Evolutionary conservation across 2,888 invertebrate species (phyloP).

Genomic region (Aleiodes alternator): DNA sequence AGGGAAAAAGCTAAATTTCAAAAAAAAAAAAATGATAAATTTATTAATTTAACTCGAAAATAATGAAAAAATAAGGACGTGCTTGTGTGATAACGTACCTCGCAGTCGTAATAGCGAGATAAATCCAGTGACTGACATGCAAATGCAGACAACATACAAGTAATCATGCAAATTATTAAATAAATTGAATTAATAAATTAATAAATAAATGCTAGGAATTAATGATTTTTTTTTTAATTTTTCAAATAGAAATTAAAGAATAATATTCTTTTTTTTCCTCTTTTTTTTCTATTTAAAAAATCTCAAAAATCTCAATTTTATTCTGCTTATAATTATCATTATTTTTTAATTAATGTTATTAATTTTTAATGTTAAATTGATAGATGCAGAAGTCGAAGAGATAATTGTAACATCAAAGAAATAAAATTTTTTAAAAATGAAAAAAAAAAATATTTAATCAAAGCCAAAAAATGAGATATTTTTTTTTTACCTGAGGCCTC

Average conservation of each 20-base stretch:
- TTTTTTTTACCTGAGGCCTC: constrained; percentile 78
- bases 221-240: too few species aligned
- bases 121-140: constrained; percentile 70
- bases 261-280: neutral
- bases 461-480: constrained; percentile 1
- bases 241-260: too few species aligned
- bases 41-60: neutral
- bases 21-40: constrained; percentile 10
- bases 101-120: constrained; percentile 62
- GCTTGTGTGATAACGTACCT: constrained; percentile 60
- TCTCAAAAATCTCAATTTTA: neutral
- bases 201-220: too few species aligned
- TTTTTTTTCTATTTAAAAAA: neutral
- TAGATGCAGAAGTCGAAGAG: constrained; percentile 2
- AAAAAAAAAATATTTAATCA: too few species aligned
- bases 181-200: neutral
- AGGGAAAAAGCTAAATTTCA: neutral
- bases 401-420: constrained; percentile 1
- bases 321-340: too few species aligned
- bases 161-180: constrained; percentile 55
- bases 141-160: constrained; percentile 35
- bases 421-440: neutral
- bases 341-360: too few species aligned
- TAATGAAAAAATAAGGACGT: neutral
- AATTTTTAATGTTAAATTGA: too few species aligned